Percentiles rank a stretch among this genome's conserved stretches.
Conservation (phyloP, 2,113 vertebrate species). For the Drymodes brunneopygia region DNA sequence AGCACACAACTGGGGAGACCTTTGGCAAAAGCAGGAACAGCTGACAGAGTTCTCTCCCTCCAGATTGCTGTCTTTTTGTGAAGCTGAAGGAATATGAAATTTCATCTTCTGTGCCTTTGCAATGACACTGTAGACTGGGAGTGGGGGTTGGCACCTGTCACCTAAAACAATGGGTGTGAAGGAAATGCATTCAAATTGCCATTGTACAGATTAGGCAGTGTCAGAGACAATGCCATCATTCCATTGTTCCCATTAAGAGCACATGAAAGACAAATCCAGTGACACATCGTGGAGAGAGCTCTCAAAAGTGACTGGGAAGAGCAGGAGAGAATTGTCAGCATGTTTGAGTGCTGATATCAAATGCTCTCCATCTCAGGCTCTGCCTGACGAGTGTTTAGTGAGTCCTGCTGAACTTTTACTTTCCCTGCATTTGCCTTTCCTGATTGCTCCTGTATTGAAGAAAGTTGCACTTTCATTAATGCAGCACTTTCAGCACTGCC, state of each 20-base stretch:
- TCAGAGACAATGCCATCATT: constrained; percentile 3
- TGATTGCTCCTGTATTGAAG: neutral
- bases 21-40: neutral
- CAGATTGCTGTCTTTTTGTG: neutral
- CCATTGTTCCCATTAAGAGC: neutral
- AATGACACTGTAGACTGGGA: neutral
- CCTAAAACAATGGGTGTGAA: constrained; percentile 2
- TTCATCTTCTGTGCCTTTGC: neutral
- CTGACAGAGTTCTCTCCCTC: neutral
- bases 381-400: neutral
- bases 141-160: neutral
- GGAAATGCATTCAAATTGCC: constrained; percentile 12
- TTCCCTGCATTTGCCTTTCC: neutral
- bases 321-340: neutral
- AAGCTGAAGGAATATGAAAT: neutral
- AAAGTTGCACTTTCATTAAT: neutral
- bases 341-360: neutral
- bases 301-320: constrained; percentile 1
- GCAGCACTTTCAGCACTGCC: neutral
- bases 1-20: neutral
- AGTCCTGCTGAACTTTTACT: neutral
- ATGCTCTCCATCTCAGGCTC: neutral
- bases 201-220: neutral
- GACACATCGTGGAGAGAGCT: neutral
- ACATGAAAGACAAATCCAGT: neutral